These are phyloP conservation scores for Drosophila eohydei DNA, from an alignment of 2,888 invertebrate species.

Conservation along the genomic window DNA sequence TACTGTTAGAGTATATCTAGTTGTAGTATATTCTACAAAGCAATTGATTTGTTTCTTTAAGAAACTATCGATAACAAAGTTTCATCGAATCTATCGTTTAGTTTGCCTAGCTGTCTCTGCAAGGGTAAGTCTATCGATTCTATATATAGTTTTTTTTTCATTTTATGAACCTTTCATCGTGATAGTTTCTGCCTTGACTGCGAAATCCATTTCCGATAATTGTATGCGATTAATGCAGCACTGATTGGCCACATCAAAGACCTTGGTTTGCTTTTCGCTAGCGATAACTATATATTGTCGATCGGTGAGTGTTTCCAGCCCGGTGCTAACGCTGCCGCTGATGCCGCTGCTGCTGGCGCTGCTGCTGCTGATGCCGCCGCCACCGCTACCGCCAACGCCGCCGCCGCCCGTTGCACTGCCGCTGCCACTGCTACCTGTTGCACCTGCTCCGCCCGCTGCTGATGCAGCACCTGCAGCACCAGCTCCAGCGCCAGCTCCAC, in stretches of 20 bases:
- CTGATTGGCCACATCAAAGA: constrained; percentile 97
- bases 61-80: background rate
- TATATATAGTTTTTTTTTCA: background rate
- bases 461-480: constrained; percentile 11
- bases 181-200: constrained; percentile 96
- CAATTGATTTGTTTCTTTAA: background rate
- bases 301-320: constrained; percentile 87
- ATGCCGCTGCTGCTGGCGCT: constrained; percentile 80
- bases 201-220: constrained; percentile 96
- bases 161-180: constrained; percentile 91
- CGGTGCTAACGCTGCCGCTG: constrained; percentile 84
- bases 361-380: constrained; percentile 48
- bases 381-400: constrained; percentile 2
- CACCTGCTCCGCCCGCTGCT: constrained; percentile 13
- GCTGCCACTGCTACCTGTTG: constrained; percentile 11
- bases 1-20: background rate
- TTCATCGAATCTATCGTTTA: background rate
- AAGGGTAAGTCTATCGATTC: background rate
- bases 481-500: constrained; percentile 7
- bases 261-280: constrained; percentile 97
- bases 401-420: constrained; percentile 19
- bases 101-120: background rate
- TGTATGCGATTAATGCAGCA: constrained; percentile 97
- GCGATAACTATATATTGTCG: constrained; percentile 96
- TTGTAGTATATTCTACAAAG: background rate